These are phyloP conservation scores for Eristalinus sepulchralis DNA, from an alignment of 2,888 invertebrate genomes.

Conservation along the genomic window DNA sequence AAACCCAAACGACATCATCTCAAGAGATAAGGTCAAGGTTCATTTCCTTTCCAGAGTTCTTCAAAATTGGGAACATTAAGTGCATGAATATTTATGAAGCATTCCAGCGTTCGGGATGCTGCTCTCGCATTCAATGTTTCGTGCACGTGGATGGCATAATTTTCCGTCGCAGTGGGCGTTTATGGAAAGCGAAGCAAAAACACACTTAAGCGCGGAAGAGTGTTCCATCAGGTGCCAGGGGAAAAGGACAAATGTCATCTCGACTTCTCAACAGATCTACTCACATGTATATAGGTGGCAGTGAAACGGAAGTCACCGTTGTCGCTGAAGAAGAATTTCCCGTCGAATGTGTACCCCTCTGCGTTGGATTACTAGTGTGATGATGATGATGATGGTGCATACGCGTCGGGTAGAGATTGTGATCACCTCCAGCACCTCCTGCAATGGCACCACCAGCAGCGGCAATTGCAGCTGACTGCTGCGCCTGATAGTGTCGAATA, in stretches of 20 bases:
- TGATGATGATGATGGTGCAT: conserved; percentile 65
- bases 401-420: conserved; percentile 34
- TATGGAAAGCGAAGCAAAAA: neutral
- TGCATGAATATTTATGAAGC: neutral
- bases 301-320: conserved; percentile 71
- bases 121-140: neutral
- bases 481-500: conserved; percentile 75
- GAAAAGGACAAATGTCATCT: neutral
- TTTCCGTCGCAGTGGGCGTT: neutral
- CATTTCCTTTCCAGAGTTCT: neutral
- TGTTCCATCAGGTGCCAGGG: neutral
- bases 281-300: conserved; percentile 74
- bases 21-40: neutral
- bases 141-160: neutral
- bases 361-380: conserved; percentile 39
- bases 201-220: neutral
- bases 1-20: too few species aligned
- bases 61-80: neutral
- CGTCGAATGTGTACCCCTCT: conserved; percentile 36
- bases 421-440: conserved; percentile 7
- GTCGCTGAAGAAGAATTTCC: conserved; percentile 53
- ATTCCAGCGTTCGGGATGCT: neutral
- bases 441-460: neutral
- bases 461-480: conserved; percentile 21
- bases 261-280: conserved; percentile 3